Base-by-base conservation (phyloP, 2,113 vertebrate genomes). In the Pygoscelis adeliae region DNA sequence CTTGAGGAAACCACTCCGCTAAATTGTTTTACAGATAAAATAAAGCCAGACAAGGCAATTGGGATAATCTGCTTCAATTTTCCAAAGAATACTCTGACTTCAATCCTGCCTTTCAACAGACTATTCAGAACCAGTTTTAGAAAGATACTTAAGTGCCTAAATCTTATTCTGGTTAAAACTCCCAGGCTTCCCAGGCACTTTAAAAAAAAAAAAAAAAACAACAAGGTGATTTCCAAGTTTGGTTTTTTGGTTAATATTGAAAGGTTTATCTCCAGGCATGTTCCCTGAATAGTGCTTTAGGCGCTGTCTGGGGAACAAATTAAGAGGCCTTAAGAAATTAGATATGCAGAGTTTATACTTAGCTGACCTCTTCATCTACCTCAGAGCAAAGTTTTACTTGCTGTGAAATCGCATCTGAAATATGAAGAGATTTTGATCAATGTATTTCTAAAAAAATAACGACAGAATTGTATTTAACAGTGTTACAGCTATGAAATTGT, bases 301-400 rank as follows among this genome's bases (percentile, higher is more conserved):
- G 22, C 26, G 67, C 12, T 42, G 14, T 46, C 74, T 71, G 17
- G 32, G 17, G 46, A 95, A 94, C 11, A 92, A 82, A 91, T 42
- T 76, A 55, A 38, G 32, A 67, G 11, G n/a, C 11, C 11, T 44
- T 34, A 71, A 72, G 22, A 84, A 92, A 92, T 53, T 2, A 82
- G 22, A 73, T 58, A 44, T 8, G 10, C 18, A 85, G 19, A 93
- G 5, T 63, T 59, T 82, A 87, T 91, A 90, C 42, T 91, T 97
- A 97, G 96, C 98, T 98, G 82, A 98, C 98, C 98, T 98, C 97
- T 95, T 98, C 92, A 74, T 97, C 97, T 85, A 97, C 78, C 56
- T 96, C 94, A 69, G 97, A 93, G 73, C 97, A 93, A 97, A 95
- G 93, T 67, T 96, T 97, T 81, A 94, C 91, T 96, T 97, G 98